Evolutionary conservation across 2,113 vertebrate species (phyloP).

Genomic region (Hyaena hyaena): DNA sequence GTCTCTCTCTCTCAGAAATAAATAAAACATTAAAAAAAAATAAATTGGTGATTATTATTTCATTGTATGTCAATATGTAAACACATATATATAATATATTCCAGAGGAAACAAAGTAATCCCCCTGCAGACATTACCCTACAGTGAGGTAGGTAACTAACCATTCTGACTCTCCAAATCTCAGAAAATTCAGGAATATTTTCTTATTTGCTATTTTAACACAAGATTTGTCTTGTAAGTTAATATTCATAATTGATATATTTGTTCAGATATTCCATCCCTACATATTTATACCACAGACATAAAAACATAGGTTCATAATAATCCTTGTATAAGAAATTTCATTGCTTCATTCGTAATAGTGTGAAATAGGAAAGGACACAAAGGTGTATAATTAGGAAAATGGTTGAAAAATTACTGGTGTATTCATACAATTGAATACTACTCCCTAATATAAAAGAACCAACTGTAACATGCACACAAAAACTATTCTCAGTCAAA

Average conservation of each 20-base stretch:
- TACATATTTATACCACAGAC: background rate
- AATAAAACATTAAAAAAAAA: no score
- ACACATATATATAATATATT: background rate
- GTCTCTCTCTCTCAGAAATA: no score
- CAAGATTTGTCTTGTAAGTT: background rate
- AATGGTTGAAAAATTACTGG: background rate
- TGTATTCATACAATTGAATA: background rate
- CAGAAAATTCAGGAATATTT: background rate
- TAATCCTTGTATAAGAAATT: background rate
- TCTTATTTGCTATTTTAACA: background rate
- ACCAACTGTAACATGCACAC: background rate
- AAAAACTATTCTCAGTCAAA: background rate
- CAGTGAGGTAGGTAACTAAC: background rate
- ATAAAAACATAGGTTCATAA: background rate
- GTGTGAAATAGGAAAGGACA: background rate
- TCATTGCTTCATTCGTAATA: background rate
- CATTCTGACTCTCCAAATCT: background rate
- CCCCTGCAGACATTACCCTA: background rate
- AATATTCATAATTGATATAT: background rate
- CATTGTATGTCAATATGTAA: background rate
- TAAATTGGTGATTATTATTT: background rate
- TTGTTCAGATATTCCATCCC: background rate
- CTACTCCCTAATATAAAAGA: background rate
- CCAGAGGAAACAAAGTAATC: background rate
- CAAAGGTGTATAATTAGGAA: background rate